Percentiles rank a stretch among this genome's conserved stretches.
Conservation (phyloP, 2,888 invertebrate genomes). For the Tubulanus polymorphus region DNA sequence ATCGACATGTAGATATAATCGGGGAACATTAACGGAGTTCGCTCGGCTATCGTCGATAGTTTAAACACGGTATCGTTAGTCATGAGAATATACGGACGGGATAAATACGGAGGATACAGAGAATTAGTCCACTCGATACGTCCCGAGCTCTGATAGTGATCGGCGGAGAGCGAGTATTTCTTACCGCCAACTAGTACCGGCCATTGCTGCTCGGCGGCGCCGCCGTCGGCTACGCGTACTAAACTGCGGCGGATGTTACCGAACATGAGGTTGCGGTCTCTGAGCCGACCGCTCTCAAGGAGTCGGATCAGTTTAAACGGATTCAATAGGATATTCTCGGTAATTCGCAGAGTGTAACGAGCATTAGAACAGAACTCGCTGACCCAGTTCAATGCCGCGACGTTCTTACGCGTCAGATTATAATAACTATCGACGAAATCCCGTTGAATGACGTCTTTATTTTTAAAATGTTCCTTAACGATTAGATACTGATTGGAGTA, state of each 20-base stretch:
- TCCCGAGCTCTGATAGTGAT: background rate
- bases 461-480: background rate
- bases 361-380: background rate
- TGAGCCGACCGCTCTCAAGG: background rate
- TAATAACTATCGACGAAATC: background rate
- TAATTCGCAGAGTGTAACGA: background rate
- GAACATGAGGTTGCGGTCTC: background rate
- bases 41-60: background rate
- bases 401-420: background rate
- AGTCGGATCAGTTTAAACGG: background rate
- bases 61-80: background rate
- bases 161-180: too few relatives aligned
- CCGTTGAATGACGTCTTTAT: background rate
- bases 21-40: background rate
- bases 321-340: background rate
- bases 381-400: background rate
- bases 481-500: background rate
- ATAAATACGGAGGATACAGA: background rate
- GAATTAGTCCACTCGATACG: background rate
- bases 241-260: background rate
- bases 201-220: background rate
- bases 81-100: background rate
- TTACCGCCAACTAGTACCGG: background rate
- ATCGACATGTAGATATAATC: background rate
- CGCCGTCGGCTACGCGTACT: background rate